Conservation (phyloP, 2,113 vertebrate genomes). For the Bufo gargarizans region DNA sequence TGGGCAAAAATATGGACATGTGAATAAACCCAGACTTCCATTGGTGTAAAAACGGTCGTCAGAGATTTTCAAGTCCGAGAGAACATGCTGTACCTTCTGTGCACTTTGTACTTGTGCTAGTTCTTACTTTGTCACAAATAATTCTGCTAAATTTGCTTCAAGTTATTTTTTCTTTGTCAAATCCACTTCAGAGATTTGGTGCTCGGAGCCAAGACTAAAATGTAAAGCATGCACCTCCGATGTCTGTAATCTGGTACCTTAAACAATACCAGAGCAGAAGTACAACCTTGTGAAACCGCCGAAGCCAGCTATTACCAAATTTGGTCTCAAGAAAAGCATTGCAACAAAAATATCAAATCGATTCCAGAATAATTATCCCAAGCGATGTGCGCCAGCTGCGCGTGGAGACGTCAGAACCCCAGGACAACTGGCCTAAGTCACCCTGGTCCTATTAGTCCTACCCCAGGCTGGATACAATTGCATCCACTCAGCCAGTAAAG, state of each 20-base stretch:
- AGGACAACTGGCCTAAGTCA: constrained; percentile 24
- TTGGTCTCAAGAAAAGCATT: constrained; percentile 36
- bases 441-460: constrained; percentile 27
- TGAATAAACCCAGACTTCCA: too few relatives aligned
- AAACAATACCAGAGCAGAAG: background rate
- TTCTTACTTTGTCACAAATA: background rate
- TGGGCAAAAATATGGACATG: too few relatives aligned
- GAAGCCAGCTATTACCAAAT: constrained; percentile 38
- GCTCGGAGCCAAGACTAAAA: background rate
- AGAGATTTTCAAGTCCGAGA: too few relatives aligned
- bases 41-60: too few relatives aligned
- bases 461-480: constrained; percentile 21
- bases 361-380: constrained; percentile 43
- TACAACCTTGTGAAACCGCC: background rate
- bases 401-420: constrained; percentile 16
- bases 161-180: background rate
- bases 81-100: too few relatives aligned
- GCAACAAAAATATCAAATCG: constrained; percentile 20
- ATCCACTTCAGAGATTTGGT: background rate
- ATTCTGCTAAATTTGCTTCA: background rate
- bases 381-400: constrained; percentile 26
- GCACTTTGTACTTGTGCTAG: background rate
- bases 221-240: background rate
- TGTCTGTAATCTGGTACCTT: constrained; percentile 1
- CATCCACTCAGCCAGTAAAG: constrained; percentile 21